phyloP scores from a whole-genome alignment of 2,797 vertebrate genomes.

The Acrocephalus scirpaceus region DNA sequence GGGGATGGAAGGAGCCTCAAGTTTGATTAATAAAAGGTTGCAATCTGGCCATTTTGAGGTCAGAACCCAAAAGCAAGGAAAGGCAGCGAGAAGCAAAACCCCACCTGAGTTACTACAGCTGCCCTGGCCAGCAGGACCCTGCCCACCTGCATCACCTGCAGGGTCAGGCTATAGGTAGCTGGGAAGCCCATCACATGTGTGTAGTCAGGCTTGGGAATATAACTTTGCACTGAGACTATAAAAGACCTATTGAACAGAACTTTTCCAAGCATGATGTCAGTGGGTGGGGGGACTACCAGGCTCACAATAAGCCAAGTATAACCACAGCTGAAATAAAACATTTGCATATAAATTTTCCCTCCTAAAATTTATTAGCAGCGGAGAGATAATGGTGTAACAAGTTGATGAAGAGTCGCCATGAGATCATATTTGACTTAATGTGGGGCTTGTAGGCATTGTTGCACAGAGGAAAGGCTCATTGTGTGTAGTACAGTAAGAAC shows the following conservation, averaged over 20 bases:
- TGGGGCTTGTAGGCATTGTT: neutral
- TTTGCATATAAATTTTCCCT: conserved; percentile 26
- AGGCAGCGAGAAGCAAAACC: neutral
- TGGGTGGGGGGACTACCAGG: conserved; percentile 50
- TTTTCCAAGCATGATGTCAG: conserved; percentile 50
- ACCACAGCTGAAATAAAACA: conserved; percentile 12
- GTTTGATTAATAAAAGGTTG: neutral
- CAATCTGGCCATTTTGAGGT: neutral
- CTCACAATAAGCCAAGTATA: neutral
- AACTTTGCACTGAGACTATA: neutral
- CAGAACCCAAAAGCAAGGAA: neutral
- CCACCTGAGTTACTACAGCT: neutral
- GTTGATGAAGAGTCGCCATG: neutral
- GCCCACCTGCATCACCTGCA: neutral
- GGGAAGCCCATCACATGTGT: neutral
- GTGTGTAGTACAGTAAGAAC: conserved; percentile 44
- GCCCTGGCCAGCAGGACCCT: neutral
- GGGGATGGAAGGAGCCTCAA: neutral
- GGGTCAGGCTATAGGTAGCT: neutral
- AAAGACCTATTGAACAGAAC: neutral
- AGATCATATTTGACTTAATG: conserved; percentile 22
- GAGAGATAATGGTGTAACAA: neutral
- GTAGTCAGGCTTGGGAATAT: neutral
- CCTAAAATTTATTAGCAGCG: conserved; percentile 27
- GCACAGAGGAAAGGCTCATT: conserved; percentile 7